phyloP scores from a whole-genome alignment of 1,140 invertebrate genomes.

The Onthophagus taurus region DNA sequence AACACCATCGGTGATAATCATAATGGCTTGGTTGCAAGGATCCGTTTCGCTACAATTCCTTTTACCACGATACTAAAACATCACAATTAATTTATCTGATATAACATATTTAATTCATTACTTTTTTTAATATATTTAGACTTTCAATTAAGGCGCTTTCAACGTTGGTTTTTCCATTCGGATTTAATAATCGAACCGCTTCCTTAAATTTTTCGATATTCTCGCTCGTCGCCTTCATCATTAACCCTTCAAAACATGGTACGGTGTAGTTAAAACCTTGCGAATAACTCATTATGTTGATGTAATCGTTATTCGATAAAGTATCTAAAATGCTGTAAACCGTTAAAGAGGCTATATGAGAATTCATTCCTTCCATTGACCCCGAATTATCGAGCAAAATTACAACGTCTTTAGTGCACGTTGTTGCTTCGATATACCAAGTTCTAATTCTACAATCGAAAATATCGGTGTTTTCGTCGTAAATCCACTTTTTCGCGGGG shows the following conservation, averaged over 20 bases:
- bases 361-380: constrained; percentile 78
- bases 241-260: constrained; percentile 67
- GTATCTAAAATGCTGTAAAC: constrained; percentile 85
- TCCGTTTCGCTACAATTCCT: constrained; percentile 47
- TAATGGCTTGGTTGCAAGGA: constrained; percentile 92
- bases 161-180: constrained; percentile 78
- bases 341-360: constrained; percentile 58
- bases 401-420: constrained; percentile 94
- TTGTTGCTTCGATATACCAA: constrained; percentile 96
- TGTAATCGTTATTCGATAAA: constrained; percentile 95
- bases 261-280: constrained; percentile 55
- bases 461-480: constrained; percentile 44
- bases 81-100: background rate
- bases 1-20: constrained; percentile 98
- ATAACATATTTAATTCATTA: constrained; percentile 36
- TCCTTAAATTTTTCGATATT: constrained; percentile 73
- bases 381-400: constrained; percentile 92
- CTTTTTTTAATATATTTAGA: constrained; percentile 70
- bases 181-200: constrained; percentile 55
- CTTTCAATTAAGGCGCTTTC: constrained; percentile 74
- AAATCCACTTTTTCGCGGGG: constrained; percentile 56
- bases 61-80: constrained; percentile 46
- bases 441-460: constrained; percentile 81
- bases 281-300: constrained; percentile 81
- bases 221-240: constrained; percentile 88